Evolutionary conservation across 2,113 vertebrate species (phyloP).

Genomic region (Oreochromis aureus): DNA sequence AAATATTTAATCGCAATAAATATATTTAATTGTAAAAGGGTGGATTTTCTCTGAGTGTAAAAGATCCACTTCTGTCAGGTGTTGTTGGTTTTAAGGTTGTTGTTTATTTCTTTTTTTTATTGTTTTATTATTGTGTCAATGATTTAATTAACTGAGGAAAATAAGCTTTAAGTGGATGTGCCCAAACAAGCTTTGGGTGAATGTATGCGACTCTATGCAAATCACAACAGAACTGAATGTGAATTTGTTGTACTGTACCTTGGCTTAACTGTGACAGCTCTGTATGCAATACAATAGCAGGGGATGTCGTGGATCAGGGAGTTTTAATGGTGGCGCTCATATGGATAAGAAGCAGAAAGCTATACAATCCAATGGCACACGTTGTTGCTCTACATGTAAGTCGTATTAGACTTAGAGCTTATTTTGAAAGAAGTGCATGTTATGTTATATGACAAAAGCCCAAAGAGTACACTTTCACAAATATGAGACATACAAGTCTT

Average conservation of each 20-base stretch:
- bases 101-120: neutral
- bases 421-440: neutral
- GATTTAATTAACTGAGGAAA: neutral
- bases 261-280: conserved; percentile 34
- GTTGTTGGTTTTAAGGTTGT: neutral
- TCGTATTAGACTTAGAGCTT: neutral
- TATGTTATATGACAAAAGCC: neutral
- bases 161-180: neutral
- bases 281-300: conserved; percentile 28
- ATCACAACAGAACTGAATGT: conserved; percentile 8
- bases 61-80: neutral
- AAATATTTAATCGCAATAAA: neutral
- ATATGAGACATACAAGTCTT: neutral
- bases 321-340: neutral
- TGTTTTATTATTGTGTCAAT: neutral
- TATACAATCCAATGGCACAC: neutral
- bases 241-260: conserved; percentile 2
- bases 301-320: neutral
- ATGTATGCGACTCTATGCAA: conserved; percentile 56
- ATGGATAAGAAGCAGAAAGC: neutral
- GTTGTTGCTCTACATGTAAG: neutral
- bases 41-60: neutral
- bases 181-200: neutral
- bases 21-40: neutral
- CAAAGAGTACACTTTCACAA: neutral